phyloP scores from a whole-genome alignment of 1,140 invertebrate species.

The Neodiprion lecontei region DNA sequence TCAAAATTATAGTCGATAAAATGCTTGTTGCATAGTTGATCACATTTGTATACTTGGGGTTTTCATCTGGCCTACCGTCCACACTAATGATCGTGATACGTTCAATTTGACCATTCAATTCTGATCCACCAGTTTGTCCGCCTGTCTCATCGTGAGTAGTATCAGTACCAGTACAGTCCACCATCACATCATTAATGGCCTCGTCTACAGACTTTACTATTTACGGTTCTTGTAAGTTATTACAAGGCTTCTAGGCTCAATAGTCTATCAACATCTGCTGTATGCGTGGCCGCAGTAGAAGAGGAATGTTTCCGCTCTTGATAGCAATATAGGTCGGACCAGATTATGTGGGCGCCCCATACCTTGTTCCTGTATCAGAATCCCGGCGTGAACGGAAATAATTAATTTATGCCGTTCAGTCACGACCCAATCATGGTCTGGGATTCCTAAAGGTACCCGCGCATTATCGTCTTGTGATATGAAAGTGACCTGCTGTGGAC shows the following conservation, averaged over 20 bases:
- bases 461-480: constrained; percentile 16
- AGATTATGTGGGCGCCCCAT: constrained; percentile 38
- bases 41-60: background rate
- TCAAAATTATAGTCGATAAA: constrained; percentile 52
- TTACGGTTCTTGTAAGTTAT: constrained; percentile 29
- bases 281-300: constrained; percentile 46
- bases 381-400: constrained; percentile 37
- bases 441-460: constrained; percentile 41
- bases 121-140: too few species aligned
- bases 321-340: constrained; percentile 53
- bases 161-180: too few species aligned
- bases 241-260: constrained; percentile 38
- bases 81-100: background rate
- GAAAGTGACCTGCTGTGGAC: constrained; percentile 32
- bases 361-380: too few species aligned
- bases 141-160: too few species aligned
- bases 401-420: constrained; percentile 52
- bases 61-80: background rate
- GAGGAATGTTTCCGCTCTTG: constrained; percentile 43
- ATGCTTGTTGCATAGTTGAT: constrained; percentile 26
- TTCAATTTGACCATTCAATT: constrained; percentile 8
- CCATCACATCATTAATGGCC: too few species aligned
- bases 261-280: constrained; percentile 45
- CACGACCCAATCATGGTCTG: constrained; percentile 54
- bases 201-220: constrained; percentile 9